phyloP scores from a whole-genome alignment of 92 coral and sea anemone genomes.

The Parazoanthus atlanticus region DNA sequence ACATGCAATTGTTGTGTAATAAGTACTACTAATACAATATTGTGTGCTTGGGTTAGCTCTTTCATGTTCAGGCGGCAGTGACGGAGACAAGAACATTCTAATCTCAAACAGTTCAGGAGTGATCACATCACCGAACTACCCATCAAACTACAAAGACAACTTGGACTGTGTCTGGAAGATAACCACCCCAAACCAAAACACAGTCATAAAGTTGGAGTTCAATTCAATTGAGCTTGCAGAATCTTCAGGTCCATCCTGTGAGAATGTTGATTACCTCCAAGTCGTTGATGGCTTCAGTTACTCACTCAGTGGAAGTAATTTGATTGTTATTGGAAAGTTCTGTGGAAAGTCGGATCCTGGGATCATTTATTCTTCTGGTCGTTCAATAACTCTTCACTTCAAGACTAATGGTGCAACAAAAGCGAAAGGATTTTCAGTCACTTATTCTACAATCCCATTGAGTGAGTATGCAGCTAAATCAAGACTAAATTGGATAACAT shows the following conservation, averaged over 20 bases:
- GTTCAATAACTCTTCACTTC: slow-evolving; percentile 23
- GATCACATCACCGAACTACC: slow-evolving; percentile 18
- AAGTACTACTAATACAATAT: background rate
- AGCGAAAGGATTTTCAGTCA: slow-evolving; percentile 28
- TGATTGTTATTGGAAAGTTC: slow-evolving; percentile 21
- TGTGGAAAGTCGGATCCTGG: slow-evolving; percentile 16
- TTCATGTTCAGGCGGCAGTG: slow-evolving; percentile 25
- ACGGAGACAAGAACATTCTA: slow-evolving; percentile 31
- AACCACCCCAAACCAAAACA: slow-evolving; percentile 1
- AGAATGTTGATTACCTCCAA: background rate
- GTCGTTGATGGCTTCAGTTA: slow-evolving; percentile 18
- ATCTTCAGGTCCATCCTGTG: background rate
- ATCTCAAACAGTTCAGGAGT: slow-evolving; percentile 27
- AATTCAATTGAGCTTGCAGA: slow-evolving; percentile 3
- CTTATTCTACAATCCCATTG: slow-evolving; percentile 1
- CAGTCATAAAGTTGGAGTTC: background rate
- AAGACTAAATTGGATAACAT: background rate
- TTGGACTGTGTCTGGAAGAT: slow-evolving; percentile 30
- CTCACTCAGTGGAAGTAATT: background rate
- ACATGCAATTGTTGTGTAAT: too few relatives aligned
- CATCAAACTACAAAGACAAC: slow-evolving; percentile 3
- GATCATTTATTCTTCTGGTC: slow-evolving; percentile 23
- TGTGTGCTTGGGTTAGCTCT: background rate
- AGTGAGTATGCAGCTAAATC: background rate
- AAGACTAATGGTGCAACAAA: slow-evolving; percentile 1